Evolutionary conservation across 2,797 vertebrate species (phyloP), one percentile per base, ranked within the genome.

Genomic region (Ceyx erithaca): DNA sequence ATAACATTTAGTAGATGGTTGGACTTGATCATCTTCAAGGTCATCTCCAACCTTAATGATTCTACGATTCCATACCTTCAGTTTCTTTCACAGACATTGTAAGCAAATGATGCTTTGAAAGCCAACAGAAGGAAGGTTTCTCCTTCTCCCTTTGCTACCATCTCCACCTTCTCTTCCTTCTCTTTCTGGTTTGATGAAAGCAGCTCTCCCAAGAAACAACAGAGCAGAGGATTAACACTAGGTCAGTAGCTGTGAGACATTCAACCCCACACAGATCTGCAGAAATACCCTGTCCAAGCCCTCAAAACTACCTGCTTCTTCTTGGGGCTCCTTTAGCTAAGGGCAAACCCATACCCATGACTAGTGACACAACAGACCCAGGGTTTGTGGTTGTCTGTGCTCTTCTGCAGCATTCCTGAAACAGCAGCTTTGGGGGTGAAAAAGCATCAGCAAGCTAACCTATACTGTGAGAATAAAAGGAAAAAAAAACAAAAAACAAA

Each of bases 281-380:
- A 64, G 46, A 87, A 85, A 80, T 17, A 68, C 6, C 18, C 33
- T 40, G 33, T 30, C 10, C n/a, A 59, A 58, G 55, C 16, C 55
- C 49, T 68, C 48, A 37, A 59, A 85, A 83, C 17, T 11, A 37
- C 30, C 11, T 30, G 16, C 17, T 23, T 6, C 30, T 41, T 67
- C 73, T n/a, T 33, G 20, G 51, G 16, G 12, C 22, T 85, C 41
- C 37, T 67, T 26, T 30, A 26, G 31, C 21, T 71, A 77, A 40
- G 10, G 15, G 21, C 37, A 72, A 85, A 85, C 10, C 15, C 25
- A 64, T 23, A 26, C 21, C 25, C 7, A 7, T 1, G 22, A 48
- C 4, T 8, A 40, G 63, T 49, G 28, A 11, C 46, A 66, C 52
- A 46, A 31, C 28, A 55, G 28, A 70, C 8, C 4, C 0, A 0